Base-by-base conservation (phyloP, 2,113 vertebrate species). In the Corapipo altera region DNA sequence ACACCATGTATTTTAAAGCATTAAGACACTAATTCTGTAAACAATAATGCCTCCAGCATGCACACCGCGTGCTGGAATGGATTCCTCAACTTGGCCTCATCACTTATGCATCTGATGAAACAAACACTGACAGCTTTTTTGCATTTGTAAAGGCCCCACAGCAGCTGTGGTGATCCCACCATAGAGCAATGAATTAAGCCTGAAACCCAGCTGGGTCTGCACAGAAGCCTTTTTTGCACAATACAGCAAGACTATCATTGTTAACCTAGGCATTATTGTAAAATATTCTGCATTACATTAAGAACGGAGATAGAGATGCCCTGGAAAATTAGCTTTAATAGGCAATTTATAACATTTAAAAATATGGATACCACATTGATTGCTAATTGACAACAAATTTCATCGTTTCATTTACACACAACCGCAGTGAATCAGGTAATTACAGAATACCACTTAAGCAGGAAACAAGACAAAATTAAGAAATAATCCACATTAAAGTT, bases 111-210 rank as follows among this genome's bases (percentile, higher is more conserved):
- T 98, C 98, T 98, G 99, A 99, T 99, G 99, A 99, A 99, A 99
- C 99, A 99, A 99, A 99, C 98, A 99, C 98, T 99, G 99, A 99
- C 99, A 99, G 99, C 99, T 99, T 99, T 99, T 99, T 99, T 99
- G 99, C 99, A 99, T 99, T 99, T 99, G 98, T 99, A 99, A 99
- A 99, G 99, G 98, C 98, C 98, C 98, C 98, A 98, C 98, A 99
- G 99, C 99, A 99, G 99, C 99, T 99, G 99, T 98, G 99, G 98
- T 98, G 98, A 98, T 99, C 99, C 98, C 99, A 99, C 98, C 98
- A 98, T 95, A 98, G 98, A 98, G 98, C 98, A 98, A 99, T 99
- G 99, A 99, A 98, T 99, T 98, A 97, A 98, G 98, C 98, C 98
- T 98, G 98, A 98, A 99, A 98, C 98, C 99, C 98, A 99, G 98